These are phyloP conservation scores for Aphrophora alni DNA, from an alignment of 2,888 invertebrate genomes.

Conservation along the genomic window DNA sequence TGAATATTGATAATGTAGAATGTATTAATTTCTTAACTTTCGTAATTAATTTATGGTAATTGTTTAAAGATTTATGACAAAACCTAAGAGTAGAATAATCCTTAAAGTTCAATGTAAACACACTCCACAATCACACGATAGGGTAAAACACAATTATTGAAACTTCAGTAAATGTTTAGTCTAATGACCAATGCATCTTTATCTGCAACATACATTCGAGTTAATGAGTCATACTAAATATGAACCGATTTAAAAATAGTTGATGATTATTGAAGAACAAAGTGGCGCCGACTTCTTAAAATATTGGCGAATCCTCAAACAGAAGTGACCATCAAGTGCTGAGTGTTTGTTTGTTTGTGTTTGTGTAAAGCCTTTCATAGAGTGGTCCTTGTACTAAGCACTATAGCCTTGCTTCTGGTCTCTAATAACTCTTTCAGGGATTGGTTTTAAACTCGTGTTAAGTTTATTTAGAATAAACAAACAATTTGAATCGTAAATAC, in stretches of 20 bases:
- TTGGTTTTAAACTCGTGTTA: not conserved
- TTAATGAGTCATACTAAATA: constrained; percentile 2
- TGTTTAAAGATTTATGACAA: too few relatives aligned
- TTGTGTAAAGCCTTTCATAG: not conserved
- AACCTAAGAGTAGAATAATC: too few relatives aligned
- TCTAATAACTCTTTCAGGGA: not conserved
- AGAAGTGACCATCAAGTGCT: not conserved
- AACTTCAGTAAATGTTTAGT: too few relatives aligned
- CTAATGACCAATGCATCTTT: too few relatives aligned
- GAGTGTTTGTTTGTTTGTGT: constrained; percentile 2
- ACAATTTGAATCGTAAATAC: too few relatives aligned
- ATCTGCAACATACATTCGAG: not conserved
- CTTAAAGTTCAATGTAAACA: too few relatives aligned
- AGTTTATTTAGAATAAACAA: not conserved
- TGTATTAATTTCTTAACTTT: too few relatives aligned
- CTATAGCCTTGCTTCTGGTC: not conserved
- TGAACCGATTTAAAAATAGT: not conserved
- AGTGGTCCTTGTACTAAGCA: not conserved
- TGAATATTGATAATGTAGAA: too few relatives aligned
- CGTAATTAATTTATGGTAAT: too few relatives aligned
- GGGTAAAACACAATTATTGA: too few relatives aligned
- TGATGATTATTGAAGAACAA: not conserved
- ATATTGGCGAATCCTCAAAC: not conserved
- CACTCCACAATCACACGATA: too few relatives aligned
- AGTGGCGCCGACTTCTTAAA: not conserved